Base-by-base conservation (phyloP, 2,113 vertebrate species). In the Odontesthes bonariensis region DNA sequence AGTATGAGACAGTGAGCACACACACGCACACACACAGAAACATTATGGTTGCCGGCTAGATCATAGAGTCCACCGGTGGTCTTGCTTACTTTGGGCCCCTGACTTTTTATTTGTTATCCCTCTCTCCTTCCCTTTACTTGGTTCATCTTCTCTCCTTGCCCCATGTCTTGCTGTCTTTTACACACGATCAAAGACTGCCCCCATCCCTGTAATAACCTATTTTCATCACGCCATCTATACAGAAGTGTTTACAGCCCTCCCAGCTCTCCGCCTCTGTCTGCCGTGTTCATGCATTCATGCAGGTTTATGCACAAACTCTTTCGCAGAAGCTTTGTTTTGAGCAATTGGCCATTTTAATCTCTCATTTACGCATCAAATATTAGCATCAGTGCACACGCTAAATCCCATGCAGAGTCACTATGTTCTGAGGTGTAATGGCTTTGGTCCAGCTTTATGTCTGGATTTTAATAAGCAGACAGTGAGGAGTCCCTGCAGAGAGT, bases 41-140 rank as follows among this genome's bases (percentile, higher is more conserved):
- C 67, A 73, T 42, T 27, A 3, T 31, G 13, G 51, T 49, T 84
- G 62, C 33, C 1, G n/a, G 64, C 81, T 51, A 77, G 81, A 84
- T 84, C 67, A 73, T 22, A 64, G 55, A 42, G 47, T 77, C 62
- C 64, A 69, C 27, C 54, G 65, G 84, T 63, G 75, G 70, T 44
- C 19, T 74, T 92, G 88, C 77, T 91, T 88, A 47, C 75, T 84
- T 91, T 90, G 88, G 91, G 79, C 75, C 44, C 54, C 9, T 14
- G 22, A 73, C 69, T 80, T 64, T 75, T 31, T 73, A 73, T 72
- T 62, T 89, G 76, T 88, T 86, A 75, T 87, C 65, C 59, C 65
- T 75, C 71, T 47, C 82, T 80, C 60, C 70, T 71, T 85, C 72
- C 71, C 47, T 72, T 81, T 20, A 75, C 71, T 77, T 61, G 2